phyloP scores from a whole-genome alignment of 2,797 vertebrate species.

The Poecilia velifera region DNA sequence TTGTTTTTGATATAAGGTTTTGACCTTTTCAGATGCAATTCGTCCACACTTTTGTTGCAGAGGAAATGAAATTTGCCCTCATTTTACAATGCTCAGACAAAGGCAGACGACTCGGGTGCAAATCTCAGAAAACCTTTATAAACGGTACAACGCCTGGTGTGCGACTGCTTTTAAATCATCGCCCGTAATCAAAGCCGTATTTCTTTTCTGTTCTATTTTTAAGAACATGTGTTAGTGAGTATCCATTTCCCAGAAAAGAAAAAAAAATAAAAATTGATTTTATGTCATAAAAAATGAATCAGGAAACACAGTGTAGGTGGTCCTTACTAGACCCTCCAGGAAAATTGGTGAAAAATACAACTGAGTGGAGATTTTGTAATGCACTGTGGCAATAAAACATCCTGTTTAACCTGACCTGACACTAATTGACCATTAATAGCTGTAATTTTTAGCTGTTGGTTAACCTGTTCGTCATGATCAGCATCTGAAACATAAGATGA shows the following conservation, averaged over 20 bases:
- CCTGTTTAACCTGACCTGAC: constrained; percentile 48
- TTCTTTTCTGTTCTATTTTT: constrained; percentile 38
- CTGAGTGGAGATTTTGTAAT: constrained; percentile 24
- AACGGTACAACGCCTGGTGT: background rate
- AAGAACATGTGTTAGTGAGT: constrained; percentile 33
- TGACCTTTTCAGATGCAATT: constrained; percentile 17
- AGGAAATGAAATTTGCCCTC: background rate
- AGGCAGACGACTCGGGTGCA: background rate
- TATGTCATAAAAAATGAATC: constrained; percentile 56
- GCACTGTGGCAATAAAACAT: constrained; percentile 54
- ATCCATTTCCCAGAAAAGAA: constrained; percentile 59
- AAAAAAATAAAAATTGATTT: constrained; percentile 75
- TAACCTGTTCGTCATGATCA: constrained; percentile 23
- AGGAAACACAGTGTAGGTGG: constrained; percentile 43
- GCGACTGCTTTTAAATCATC: constrained; percentile 16
- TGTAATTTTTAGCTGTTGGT: constrained; percentile 55
- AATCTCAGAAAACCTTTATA: constrained; percentile 3
- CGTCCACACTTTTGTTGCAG: background rate
- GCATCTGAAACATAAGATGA: constrained; percentile 55
- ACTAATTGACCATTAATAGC: constrained; percentile 61
- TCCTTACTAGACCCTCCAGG: constrained; percentile 21
- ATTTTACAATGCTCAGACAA: background rate
- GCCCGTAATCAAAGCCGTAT: constrained; percentile 15
- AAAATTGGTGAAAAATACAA: constrained; percentile 47
- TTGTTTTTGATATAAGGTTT: constrained; percentile 6